Evolutionary conservation across 2,797 vertebrate genomes (phyloP).

Genomic region (Pipistrellus kuhlii): DNA sequence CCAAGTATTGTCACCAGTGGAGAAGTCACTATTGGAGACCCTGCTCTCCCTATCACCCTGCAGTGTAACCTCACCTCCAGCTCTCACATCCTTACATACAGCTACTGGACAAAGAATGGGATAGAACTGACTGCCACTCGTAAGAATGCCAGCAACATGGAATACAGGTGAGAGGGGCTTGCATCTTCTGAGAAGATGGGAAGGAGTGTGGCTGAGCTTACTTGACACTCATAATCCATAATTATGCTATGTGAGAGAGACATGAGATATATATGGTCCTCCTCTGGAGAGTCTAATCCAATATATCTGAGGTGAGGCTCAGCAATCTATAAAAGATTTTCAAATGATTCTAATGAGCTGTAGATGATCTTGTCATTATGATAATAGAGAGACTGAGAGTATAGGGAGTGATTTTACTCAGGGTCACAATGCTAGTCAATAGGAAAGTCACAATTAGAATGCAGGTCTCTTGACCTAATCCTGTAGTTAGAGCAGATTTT

Average conservation of each 20-base stretch:
- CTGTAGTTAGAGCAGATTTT: neutral
- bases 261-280: neutral
- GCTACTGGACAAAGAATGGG: slow-evolving; percentile 98
- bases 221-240: neutral
- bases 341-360: neutral
- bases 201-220: neutral
- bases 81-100: slow-evolving; percentile 89
- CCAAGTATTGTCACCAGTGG: slow-evolving; percentile 95
- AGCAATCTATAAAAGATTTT: slow-evolving; percentile 32
- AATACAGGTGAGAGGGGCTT: slow-evolving; percentile 90
- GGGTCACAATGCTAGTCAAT: neutral
- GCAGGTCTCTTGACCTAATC: neutral
- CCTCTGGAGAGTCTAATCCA: neutral
- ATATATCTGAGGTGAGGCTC: neutral
- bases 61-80: slow-evolving; percentile 96
- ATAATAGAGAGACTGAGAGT: neutral
- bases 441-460: slow-evolving; percentile 20
- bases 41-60: slow-evolving; percentile 86
- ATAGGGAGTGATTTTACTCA: neutral
- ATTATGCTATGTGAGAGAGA: neutral
- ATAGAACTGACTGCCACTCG: slow-evolving; percentile 92
- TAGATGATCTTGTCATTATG: neutral
- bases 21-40: slow-evolving; percentile 90
- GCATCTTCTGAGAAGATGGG: slow-evolving; percentile 3
- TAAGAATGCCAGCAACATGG: slow-evolving; percentile 88